phyloP scores from a whole-genome alignment of 2,888 invertebrate genomes.

The Catocala nupta region DNA sequence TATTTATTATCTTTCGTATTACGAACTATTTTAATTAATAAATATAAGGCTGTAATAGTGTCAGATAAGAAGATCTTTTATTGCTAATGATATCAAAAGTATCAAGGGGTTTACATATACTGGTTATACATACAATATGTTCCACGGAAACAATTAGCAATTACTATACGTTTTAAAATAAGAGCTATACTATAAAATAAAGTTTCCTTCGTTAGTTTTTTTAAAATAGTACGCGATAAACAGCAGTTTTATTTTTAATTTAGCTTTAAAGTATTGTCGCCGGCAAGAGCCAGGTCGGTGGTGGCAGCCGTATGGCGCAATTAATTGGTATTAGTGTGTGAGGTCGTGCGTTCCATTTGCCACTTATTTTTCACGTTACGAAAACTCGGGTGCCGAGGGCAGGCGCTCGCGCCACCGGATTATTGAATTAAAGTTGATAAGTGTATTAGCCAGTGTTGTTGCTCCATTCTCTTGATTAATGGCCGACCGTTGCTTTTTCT shows the following conservation, averaged over 20 bases:
- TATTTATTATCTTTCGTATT: no score
- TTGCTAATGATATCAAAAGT: no score
- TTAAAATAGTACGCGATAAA: not conserved
- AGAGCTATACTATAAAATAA: no score
- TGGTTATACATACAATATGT: no score
- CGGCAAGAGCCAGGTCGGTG: not conserved
- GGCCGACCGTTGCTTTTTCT: conserved; percentile 82
- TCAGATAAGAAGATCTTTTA: no score
- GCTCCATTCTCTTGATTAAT: conserved; percentile 84
- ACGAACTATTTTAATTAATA: no score
- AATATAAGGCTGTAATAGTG: no score
- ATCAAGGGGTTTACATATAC: no score
- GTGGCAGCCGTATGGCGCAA: conserved; percentile 61
- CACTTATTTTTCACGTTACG: conserved; percentile 82
- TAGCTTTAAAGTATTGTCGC: conserved; percentile 6
- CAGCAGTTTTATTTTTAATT: conserved; percentile 9
- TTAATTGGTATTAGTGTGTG: conserved; percentile 81
- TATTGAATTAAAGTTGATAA: conserved; percentile 87
- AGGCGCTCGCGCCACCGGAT: conserved; percentile 71
- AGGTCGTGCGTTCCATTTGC: conserved; percentile 76
- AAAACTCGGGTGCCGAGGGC: conserved; percentile 73
- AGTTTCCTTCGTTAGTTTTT: no score
- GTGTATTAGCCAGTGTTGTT: conserved; percentile 85
- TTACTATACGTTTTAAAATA: no score
- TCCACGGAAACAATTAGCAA: no score